Conservation (phyloP, 2,113 vertebrate genomes). For the Synchiropus splendidus region DNA sequence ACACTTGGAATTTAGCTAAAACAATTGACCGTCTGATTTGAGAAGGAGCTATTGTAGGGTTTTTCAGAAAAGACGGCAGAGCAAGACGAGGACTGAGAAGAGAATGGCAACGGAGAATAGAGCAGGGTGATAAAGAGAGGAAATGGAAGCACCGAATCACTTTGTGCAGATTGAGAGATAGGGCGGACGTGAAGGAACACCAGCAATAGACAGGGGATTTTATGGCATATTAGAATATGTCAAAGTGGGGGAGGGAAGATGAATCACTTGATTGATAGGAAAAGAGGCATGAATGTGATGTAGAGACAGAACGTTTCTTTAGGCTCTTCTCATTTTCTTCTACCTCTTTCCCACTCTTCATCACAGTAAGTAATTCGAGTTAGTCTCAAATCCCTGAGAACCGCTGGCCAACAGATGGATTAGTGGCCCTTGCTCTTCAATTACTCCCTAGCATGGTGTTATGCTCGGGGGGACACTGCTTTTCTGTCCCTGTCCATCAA, state of each 20-base stretch:
- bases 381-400: slow-evolving; percentile 30
- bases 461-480: slow-evolving; percentile 38
- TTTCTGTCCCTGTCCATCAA: slow-evolving; percentile 47
- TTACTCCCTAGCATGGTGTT: slow-evolving; percentile 30
- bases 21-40: no score
- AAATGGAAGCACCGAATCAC: not conserved
- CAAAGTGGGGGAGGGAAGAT: slow-evolving; percentile 1
- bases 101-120: slow-evolving; percentile 2
- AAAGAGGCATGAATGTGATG: slow-evolving; percentile 8
- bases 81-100: not conserved
- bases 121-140: slow-evolving; percentile 1
- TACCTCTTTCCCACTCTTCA: slow-evolving; percentile 19
- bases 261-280: slow-evolving; percentile 16
- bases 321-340: slow-evolving; percentile 7
- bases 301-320: slow-evolving; percentile 12
- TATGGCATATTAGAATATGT: no score
- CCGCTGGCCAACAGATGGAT: slow-evolving; percentile 44
- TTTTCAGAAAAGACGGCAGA: no score
- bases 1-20: no score
- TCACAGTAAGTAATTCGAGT: slow-evolving; percentile 34
- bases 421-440: slow-evolving; percentile 22
- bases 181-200: not conserved
- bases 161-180: slow-evolving; percentile 4
- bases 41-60: no score
- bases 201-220: no score